phyloP scores from a whole-genome alignment of 1,140 invertebrate species.

The Procambarus virginalis region DNA sequence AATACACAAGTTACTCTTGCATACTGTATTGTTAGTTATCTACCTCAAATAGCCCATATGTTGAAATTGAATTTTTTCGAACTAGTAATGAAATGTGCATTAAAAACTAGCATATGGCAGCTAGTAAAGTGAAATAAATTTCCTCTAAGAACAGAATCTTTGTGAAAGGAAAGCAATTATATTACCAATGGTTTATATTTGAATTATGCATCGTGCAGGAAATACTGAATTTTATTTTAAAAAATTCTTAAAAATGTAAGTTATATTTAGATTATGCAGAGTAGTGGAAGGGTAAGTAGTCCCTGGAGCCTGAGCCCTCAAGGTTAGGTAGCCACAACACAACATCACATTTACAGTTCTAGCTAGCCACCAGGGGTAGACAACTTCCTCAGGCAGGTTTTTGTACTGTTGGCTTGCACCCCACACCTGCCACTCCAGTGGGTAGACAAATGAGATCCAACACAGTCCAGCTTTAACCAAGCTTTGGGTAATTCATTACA shows the following conservation, averaged over 20 bases:
- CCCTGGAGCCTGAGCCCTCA: neutral
- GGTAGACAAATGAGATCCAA: slow-evolving; percentile 46
- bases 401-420: slow-evolving; percentile 56
- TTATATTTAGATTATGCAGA: slow-evolving; percentile 11
- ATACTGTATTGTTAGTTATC: neutral
- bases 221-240: neutral
- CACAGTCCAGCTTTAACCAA: slow-evolving; percentile 19
- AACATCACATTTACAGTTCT: slow-evolving; percentile 37
- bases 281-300: neutral
- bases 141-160: neutral
- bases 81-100: neutral
- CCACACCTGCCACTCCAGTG: slow-evolving; percentile 26
- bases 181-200: neutral
- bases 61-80: neutral
- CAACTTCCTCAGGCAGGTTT: slow-evolving; percentile 46
- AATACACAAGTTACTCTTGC: neutral
- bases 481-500: slow-evolving; percentile 7
- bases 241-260: neutral
- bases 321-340: slow-evolving; percentile 23
- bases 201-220: slow-evolving; percentile 38
- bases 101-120: neutral
- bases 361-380: slow-evolving; percentile 19
- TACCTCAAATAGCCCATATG: neutral
- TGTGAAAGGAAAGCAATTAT: neutral
- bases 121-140: neutral